Conservation (phyloP, 2,888 invertebrate species). For the Lochmaea crataegi region DNA sequence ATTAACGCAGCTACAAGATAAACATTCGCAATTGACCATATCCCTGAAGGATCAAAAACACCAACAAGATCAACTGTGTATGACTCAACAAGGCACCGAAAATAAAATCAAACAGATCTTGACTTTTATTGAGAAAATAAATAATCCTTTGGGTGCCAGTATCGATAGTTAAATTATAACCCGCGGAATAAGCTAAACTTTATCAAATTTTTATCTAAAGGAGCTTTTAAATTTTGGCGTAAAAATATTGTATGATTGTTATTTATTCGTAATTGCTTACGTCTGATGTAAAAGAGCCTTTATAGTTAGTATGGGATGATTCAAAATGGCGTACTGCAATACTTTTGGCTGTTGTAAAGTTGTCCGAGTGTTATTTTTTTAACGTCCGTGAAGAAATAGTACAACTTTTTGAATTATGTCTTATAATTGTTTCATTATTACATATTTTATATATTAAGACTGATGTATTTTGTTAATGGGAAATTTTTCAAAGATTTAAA, state of each 20-base stretch:
- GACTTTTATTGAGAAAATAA: conserved; percentile 57
- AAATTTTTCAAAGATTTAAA: background rate
- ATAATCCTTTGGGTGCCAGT: conserved; percentile 34
- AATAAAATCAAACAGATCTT: conserved; percentile 62
- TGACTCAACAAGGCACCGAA: conserved; percentile 59
- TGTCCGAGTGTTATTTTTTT: background rate
- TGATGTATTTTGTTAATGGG: conserved; percentile 20
- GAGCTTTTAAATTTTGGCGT: too few relatives aligned
- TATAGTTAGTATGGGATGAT: background rate
- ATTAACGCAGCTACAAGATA: conserved; percentile 63
- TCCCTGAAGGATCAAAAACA: conserved; percentile 61
- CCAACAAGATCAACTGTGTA: conserved; percentile 59
- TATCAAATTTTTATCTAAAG: too few relatives aligned
- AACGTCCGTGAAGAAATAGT: background rate
- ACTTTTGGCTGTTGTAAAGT: background rate
- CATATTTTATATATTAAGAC: conserved; percentile 28
- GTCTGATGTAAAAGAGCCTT: background rate
- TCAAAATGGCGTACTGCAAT: background rate
- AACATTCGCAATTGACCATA: conserved; percentile 63
- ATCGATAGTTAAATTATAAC: conserved; percentile 13
- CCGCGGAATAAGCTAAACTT: background rate
- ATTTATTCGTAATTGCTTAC: background rate
- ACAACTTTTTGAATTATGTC: conserved; percentile 2
- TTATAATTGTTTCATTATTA: conserved; percentile 19
- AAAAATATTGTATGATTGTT: background rate